Evolutionary conservation across 2,113 vertebrate genomes (phyloP).

Genomic region (Potamarius usumacintae): DNA sequence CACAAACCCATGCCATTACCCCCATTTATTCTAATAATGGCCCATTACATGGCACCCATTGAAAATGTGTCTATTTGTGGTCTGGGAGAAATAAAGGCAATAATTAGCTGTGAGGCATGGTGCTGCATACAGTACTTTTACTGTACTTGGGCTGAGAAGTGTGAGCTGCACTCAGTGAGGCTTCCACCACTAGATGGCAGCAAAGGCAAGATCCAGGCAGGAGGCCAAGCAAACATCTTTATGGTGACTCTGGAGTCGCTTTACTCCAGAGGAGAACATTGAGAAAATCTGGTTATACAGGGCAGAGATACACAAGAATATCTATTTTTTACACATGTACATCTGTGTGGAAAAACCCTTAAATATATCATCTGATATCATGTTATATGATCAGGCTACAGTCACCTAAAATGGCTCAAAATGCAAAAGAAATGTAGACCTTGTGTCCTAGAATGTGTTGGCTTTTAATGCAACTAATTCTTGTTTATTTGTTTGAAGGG

Average conservation of each 20-base stretch:
- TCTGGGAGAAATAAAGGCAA: conserved; percentile 75
- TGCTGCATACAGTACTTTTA: conserved; percentile 73
- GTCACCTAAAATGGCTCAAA: background rate
- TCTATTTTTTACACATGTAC: background rate
- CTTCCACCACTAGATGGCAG: conserved; percentile 75
- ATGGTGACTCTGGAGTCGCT: background rate
- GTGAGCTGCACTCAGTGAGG: conserved; percentile 47
- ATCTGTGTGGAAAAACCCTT: background rate
- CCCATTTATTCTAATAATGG: conserved; percentile 83
- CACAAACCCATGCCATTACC: conserved; percentile 75
- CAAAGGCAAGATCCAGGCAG: conserved; percentile 58
- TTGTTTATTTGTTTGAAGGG: background rate
- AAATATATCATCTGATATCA: background rate
- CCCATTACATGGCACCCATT: conserved; percentile 76
- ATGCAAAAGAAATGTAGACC: background rate
- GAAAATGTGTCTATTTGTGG: conserved; percentile 77
- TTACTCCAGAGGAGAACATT: background rate
- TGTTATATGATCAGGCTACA: background rate
- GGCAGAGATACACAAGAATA: background rate
- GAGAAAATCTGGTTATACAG: no score
- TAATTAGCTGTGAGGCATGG: conserved; percentile 73
- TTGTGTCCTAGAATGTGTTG: no score
- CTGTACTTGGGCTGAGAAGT: conserved; percentile 69
- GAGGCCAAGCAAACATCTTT: background rate
- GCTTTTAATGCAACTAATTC: background rate